These are phyloP conservation scores for Melipona quadrifasciata DNA, from an alignment of 1,140 invertebrate genomes.

Conservation along the genomic window DNA sequence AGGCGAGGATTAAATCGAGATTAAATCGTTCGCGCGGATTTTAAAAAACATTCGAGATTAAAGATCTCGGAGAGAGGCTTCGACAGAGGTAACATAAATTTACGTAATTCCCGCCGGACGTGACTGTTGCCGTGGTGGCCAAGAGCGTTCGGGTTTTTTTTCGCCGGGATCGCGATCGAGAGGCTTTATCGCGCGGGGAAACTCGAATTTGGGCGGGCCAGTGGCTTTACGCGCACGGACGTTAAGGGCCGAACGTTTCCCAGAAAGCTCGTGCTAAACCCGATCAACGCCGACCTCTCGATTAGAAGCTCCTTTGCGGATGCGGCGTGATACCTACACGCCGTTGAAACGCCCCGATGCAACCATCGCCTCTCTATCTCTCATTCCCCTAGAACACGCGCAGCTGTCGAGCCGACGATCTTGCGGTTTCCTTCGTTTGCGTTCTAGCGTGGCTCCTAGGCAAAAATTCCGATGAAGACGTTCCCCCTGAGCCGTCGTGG, in stretches of 20 bases:
- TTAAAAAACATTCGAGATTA: no score
- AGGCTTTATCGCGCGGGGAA: no score
- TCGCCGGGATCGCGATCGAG: neutral
- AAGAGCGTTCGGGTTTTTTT: no score
- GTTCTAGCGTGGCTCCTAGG: neutral
- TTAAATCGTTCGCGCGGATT: no score
- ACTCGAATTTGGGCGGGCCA: constrained; percentile 21
- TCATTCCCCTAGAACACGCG: no score
- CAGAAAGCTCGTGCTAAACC: constrained; percentile 24
- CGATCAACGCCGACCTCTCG: constrained; percentile 24
- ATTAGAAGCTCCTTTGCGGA: constrained; percentile 11
- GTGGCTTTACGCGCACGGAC: neutral
- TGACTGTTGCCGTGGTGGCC: no score
- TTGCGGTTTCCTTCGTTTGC: neutral
- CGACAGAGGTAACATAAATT: no score
- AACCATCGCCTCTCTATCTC: neutral
- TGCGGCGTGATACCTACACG: constrained; percentile 13
- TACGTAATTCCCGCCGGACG: no score
- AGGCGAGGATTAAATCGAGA: no score
- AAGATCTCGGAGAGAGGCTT: no score
- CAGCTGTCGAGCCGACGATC: neutral
- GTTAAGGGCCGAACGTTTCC: neutral
- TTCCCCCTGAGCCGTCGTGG: constrained; percentile 20
- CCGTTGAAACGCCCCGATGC: constrained; percentile 22
- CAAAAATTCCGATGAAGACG: constrained; percentile 28